Evolutionary conservation across 2,113 vertebrate genomes (phyloP).

Genomic region (Peromyscus maniculatus): DNA sequence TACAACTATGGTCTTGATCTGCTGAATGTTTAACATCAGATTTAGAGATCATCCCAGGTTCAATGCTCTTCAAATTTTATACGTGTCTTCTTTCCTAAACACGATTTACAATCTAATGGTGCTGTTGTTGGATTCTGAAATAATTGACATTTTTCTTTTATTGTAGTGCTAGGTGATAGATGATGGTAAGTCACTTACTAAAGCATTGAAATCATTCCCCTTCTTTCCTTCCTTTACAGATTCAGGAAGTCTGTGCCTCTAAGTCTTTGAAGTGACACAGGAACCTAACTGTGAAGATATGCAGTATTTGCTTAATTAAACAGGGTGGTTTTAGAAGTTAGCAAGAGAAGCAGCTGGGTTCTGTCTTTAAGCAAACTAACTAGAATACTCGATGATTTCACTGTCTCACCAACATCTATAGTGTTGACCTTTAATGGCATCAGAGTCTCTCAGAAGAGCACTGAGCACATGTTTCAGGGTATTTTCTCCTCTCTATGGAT

Average conservation of each 20-base stretch:
- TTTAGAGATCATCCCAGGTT: constrained; percentile 22
- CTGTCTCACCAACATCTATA: not conserved
- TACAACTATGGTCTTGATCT: not conserved
- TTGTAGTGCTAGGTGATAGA: not conserved
- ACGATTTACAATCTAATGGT: constrained; percentile 48
- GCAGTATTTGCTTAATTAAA: not conserved
- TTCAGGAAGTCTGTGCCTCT: constrained; percentile 35
- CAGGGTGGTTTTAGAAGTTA: constrained; percentile 3
- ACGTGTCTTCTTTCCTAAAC: constrained; percentile 17
- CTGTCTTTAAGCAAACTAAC: not conserved
- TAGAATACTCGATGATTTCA: not conserved
- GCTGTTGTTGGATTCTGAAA: not conserved
- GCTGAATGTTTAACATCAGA: not conserved
- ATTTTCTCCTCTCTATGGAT: not conserved
- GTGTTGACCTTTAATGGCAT: not conserved
- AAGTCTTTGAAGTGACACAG: not conserved
- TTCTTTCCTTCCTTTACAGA: constrained; percentile 12
- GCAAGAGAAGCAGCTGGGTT: not conserved
- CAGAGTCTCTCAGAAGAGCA: not conserved
- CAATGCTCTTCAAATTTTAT: not conserved
- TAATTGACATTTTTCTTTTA: constrained; percentile 34
- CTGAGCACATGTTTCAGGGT: not conserved
- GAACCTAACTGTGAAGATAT: not conserved
- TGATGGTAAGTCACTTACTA: not conserved
- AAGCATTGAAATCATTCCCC: constrained; percentile 1